phyloP scores from a whole-genome alignment of 1,140 invertebrate genomes.

The Brachionus asplanchnoidis region DNA sequence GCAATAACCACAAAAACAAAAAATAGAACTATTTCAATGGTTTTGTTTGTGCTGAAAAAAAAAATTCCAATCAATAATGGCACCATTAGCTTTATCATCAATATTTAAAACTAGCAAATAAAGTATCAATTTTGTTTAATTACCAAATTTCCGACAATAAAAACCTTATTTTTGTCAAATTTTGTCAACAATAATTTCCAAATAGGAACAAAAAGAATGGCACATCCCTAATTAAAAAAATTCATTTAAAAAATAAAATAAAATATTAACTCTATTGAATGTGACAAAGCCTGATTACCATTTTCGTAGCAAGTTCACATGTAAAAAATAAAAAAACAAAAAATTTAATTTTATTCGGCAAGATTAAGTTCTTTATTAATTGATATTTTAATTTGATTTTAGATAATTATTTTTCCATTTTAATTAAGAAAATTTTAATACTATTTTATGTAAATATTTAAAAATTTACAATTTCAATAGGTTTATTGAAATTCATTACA shows the following conservation, averaged over 20 bases:
- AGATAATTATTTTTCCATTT: too few species aligned
- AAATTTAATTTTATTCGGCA: too few species aligned
- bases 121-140: neutral
- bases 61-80: constrained; percentile 33
- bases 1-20: neutral
- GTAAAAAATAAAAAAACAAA: too few species aligned
- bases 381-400: too few species aligned
- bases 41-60: neutral
- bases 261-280: neutral
- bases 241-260: neutral
- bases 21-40: neutral
- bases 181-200: neutral
- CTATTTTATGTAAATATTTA: too few species aligned
- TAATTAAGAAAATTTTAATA: too few species aligned
- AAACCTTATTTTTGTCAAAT: neutral
- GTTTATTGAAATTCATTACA: too few species aligned
- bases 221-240: neutral
- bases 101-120: neutral
- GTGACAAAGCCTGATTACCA: too few species aligned
- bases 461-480: too few species aligned
- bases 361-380: too few species aligned
- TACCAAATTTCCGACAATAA: constrained; percentile 32
- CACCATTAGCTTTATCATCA: neutral
- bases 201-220: constrained; percentile 27
- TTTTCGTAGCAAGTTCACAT: too few species aligned